Evolutionary conservation across 92 coral and sea anemone species (phyloP).

Genomic region (Meandrina meandrites): DNA sequence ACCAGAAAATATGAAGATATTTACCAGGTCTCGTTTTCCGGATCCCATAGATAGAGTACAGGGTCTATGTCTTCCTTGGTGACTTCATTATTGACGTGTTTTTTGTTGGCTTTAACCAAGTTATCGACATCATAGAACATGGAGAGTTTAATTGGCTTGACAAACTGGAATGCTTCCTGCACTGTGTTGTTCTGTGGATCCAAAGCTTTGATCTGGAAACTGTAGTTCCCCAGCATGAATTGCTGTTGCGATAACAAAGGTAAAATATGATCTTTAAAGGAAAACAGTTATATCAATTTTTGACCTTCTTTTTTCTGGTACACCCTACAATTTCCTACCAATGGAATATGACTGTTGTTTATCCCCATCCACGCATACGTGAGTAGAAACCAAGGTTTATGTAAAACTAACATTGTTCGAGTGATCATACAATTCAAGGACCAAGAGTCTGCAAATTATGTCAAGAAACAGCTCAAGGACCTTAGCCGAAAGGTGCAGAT

Average conservation of each 20-base stretch:
- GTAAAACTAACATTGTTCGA: too few species aligned
- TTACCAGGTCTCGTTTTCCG: slow-evolving; percentile 80
- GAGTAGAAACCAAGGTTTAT: too few species aligned
- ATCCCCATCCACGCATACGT: too few species aligned
- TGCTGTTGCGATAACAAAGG: slow-evolving; percentile 44
- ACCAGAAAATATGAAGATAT: not conserved
- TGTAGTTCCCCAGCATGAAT: slow-evolving; percentile 83
- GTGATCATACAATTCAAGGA: too few species aligned
- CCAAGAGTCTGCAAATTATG: too few species aligned
- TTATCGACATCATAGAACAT: slow-evolving; percentile 84
- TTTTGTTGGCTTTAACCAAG: slow-evolving; percentile 65
- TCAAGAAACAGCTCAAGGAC: too few species aligned
- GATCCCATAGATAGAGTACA: slow-evolving; percentile 81
- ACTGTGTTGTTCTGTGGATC: slow-evolving; percentile 73
- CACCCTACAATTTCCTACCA: not conserved
- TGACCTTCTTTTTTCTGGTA: too few species aligned
- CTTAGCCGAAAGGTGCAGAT: too few species aligned
- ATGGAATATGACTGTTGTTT: too few species aligned
- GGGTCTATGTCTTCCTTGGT: slow-evolving; percentile 77
- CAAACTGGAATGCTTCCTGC: slow-evolving; percentile 68
- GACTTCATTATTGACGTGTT: slow-evolving; percentile 66
- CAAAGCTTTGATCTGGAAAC: slow-evolving; percentile 86
- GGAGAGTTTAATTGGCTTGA: slow-evolving; percentile 67
- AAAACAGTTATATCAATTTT: not conserved
- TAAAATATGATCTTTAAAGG: not conserved